Evolutionary conservation across 2,888 invertebrate species (phyloP).

Genomic region (Coleophora flavipennella): DNA sequence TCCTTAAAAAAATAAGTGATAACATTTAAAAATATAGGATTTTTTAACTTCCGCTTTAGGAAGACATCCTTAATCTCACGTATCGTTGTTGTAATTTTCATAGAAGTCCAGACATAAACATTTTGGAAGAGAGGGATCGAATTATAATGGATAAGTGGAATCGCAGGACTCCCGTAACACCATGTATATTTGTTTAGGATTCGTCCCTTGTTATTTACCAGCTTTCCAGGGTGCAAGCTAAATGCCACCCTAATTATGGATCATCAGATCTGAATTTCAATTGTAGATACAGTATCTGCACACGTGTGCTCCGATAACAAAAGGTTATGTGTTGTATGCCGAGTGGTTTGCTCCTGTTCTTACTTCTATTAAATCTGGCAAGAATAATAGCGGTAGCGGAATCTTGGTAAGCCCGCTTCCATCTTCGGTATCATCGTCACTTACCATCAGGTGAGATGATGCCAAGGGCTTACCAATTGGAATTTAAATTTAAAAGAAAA

Average conservation of each 20-base stretch:
- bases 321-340: constrained; percentile 24
- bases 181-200: constrained; percentile 65
- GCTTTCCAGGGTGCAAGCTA: constrained; percentile 16
- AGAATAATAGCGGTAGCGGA: too few relatives aligned
- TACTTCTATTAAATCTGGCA: too few relatives aligned
- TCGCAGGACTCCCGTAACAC: constrained; percentile 50
- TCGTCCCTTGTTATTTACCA: constrained; percentile 56
- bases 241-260: constrained; percentile 33
- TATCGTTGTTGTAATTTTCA: not conserved
- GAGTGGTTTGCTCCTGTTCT: constrained; percentile 7
- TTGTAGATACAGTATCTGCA: constrained; percentile 22
- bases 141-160: constrained; percentile 34
- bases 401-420: too few relatives aligned
- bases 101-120: constrained; percentile 6
- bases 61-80: constrained; percentile 18
- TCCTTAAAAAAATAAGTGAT: constrained; percentile 39
- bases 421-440: too few relatives aligned
- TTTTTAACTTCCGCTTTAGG: constrained; percentile 26
- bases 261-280: constrained; percentile 31
- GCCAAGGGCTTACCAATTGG: too few relatives aligned
- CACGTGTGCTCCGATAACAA: constrained; percentile 24
- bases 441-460: too few relatives aligned
- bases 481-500: too few relatives aligned
- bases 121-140: constrained; percentile 20
- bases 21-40: constrained; percentile 28